phyloP scores from a whole-genome alignment of 2,797 vertebrate genomes.

The Gymnothorax javanicus region DNA sequence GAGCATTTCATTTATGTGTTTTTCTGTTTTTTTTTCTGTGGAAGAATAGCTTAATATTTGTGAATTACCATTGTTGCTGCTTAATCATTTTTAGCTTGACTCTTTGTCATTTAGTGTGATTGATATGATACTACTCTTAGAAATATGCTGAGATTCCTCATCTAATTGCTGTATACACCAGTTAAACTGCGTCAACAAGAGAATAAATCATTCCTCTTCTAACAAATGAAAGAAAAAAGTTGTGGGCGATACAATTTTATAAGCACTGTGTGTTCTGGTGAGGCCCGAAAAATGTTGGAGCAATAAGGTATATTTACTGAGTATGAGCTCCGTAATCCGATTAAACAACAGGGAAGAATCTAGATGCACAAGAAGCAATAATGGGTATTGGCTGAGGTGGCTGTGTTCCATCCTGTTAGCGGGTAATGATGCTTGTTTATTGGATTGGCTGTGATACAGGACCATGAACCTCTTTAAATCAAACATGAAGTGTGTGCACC shows the following conservation, averaged over 20 bases:
- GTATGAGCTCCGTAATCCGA: background rate
- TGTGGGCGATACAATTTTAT: background rate
- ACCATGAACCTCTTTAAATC: background rate
- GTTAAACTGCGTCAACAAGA: background rate
- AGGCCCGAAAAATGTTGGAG: slow-evolving; percentile 1
- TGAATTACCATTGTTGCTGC: background rate
- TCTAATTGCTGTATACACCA: background rate
- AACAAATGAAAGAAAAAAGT: background rate
- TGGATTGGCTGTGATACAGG: background rate
- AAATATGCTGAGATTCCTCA: background rate
- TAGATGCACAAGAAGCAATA: background rate
- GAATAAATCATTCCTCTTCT: background rate
- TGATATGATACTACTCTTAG: background rate
- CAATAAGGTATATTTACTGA: background rate
- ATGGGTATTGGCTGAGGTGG: too few species aligned
- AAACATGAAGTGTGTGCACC: background rate
- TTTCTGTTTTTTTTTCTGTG: background rate
- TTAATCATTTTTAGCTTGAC: background rate
- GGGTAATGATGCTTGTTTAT: background rate
- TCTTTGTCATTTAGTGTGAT: background rate
- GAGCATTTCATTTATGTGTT: background rate
- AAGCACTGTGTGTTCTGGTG: background rate
- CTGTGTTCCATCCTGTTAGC: slow-evolving; percentile 1
- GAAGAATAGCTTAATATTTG: background rate
- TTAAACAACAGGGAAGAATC: background rate